Conservation (phyloP, 1,140 invertebrate genomes). For the Goniozus legneri region DNA sequence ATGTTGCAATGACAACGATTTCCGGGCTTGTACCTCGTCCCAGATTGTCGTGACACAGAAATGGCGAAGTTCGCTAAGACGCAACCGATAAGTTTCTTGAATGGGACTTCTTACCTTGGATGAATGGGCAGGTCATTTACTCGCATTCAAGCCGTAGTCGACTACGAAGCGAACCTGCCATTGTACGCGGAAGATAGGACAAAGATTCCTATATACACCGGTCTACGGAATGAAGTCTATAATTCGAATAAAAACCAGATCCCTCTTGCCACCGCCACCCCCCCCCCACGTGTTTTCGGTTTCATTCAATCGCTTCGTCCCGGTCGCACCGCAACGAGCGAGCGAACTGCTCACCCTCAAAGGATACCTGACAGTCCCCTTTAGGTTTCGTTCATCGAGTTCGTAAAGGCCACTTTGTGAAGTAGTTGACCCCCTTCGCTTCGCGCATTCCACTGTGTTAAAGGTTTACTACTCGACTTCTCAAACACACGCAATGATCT, state of each 20-base stretch:
- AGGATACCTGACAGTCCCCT: constrained; percentile 14
- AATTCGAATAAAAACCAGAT: constrained; percentile 30
- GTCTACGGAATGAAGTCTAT: constrained; percentile 24
- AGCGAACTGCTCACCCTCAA: constrained; percentile 14
- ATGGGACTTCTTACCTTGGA: no score
- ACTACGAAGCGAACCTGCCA: constrained; percentile 40
- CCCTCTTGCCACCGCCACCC: constrained; percentile 8
- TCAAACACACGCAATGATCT: no score
- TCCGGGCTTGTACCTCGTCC: no score
- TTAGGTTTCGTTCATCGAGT: background rate
- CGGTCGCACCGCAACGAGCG: constrained; percentile 1
- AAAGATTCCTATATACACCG: no score
- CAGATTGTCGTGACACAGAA: no score
- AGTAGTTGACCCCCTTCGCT: no score
- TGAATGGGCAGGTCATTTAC: constrained; percentile 51
- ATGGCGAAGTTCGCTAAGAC: no score
- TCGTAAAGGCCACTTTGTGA: background rate
- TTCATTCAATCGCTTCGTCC: background rate
- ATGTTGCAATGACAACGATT: no score
- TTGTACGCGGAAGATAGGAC: constrained; percentile 23
- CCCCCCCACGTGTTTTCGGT: no score
- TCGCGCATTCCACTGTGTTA: no score
- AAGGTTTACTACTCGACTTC: no score
- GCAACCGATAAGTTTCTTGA: no score
- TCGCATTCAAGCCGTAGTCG: constrained; percentile 38